These are phyloP conservation scores for Phycodurus eques DNA, from an alignment of 2,113 vertebrate species.

Conservation along the genomic window DNA sequence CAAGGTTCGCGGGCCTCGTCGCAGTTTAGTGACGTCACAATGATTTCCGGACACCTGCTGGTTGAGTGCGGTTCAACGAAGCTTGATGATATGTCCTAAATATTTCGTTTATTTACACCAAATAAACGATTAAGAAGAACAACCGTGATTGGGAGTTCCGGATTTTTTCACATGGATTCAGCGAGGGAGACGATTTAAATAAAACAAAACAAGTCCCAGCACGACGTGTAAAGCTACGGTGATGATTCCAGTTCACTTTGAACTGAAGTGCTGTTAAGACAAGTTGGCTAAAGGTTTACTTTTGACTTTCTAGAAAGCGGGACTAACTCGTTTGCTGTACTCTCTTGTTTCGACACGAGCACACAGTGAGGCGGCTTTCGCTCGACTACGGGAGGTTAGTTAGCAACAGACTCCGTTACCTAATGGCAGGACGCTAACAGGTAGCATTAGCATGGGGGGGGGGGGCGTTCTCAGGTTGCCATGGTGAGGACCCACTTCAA, in stretches of 20 bases:
- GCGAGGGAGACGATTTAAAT: not conserved
- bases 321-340: not conserved
- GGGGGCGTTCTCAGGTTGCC: not conserved
- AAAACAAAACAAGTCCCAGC: not conserved
- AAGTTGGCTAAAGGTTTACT: not conserved
- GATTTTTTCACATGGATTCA: not conserved
- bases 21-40: not conserved
- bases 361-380: not conserved
- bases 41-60: not conserved
- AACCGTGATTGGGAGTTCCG: not conserved
- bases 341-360: not conserved
- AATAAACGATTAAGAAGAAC: not conserved
- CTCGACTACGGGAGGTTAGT: not conserved
- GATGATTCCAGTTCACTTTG: not conserved
- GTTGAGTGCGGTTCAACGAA: not conserved
- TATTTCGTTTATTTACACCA: not conserved
- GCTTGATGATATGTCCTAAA: not conserved
- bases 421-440: not conserved
- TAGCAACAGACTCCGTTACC: not conserved
- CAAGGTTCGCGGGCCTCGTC: not conserved
- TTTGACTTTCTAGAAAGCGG: not conserved
- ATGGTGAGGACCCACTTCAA: slow-evolving; percentile 3
- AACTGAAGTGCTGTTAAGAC: not conserved
- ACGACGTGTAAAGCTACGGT: not conserved
- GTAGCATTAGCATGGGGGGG: not conserved